Conservation (phyloP, 2,888 invertebrate genomes). For the Trissonchulus sp. region DNA sequence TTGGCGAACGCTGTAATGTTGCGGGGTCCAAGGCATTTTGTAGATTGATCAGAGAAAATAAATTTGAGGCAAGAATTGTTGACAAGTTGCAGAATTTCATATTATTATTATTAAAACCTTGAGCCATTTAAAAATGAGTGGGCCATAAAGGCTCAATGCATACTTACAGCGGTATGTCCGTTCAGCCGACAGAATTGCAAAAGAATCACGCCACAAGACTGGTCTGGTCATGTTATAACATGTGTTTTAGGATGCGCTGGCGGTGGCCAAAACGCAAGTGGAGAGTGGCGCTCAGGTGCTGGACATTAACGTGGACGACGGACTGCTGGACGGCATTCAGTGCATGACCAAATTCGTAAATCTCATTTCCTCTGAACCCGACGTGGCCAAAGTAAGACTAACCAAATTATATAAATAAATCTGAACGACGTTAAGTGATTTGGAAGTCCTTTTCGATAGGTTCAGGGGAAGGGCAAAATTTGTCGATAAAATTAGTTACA, state of each 20-base stretch:
- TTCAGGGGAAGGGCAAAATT: too few species aligned
- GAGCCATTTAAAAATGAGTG: too few species aligned
- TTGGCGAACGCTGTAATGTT: constrained; percentile 62
- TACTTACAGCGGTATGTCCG: too few species aligned
- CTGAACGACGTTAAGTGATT: background rate
- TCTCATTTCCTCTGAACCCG: constrained; percentile 60
- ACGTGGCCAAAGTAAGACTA: constrained; percentile 57
- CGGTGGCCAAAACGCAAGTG: constrained; percentile 59
- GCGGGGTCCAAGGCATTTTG: constrained; percentile 60
- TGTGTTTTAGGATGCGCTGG: constrained; percentile 57
- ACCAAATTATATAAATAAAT: background rate
- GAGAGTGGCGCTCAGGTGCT: constrained; percentile 61
- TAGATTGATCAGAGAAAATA: constrained; percentile 57
- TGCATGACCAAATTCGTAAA: constrained; percentile 60
- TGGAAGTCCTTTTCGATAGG: too few species aligned
- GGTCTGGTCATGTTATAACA: constrained; percentile 23
- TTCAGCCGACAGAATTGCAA: too few species aligned
- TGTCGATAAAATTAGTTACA: background rate
- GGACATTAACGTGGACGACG: constrained; percentile 62
- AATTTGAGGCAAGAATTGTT: constrained; percentile 56
- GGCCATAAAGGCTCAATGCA: too few species aligned
- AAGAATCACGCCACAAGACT: too few species aligned
- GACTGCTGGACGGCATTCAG: constrained; percentile 58
- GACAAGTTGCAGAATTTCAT: background rate
- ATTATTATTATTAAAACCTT: constrained; percentile 18